Percentiles rank a stretch among this genome's conserved stretches.
Evolutionary conservation across 23 tunicate genomes (phyloP).

Genomic region (Ascidia mentula): DNA sequence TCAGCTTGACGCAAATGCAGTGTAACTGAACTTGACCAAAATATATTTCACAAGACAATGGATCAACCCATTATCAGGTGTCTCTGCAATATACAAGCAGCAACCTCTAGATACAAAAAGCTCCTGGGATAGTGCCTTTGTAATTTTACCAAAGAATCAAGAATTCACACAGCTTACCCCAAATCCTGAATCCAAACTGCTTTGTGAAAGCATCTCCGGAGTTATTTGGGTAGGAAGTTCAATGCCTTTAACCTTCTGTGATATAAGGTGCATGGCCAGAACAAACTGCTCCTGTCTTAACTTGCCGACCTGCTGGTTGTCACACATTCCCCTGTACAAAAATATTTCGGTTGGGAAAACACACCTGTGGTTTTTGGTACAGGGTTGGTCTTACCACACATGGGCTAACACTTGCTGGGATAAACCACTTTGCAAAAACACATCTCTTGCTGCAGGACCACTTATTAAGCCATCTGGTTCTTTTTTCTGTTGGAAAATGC

Average conservation of each 20-base stretch:
- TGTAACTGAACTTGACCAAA: too few relatives aligned
- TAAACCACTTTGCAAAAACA: slow-evolving; percentile 88
- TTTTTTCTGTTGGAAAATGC: slow-evolving; percentile 68
- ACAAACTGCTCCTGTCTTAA: slow-evolving; percentile 89
- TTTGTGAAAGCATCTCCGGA: slow-evolving; percentile 48
- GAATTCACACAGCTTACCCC: slow-evolving; percentile 76
- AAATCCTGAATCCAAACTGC: slow-evolving; percentile 68
- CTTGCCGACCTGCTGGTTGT: slow-evolving; percentile 65
- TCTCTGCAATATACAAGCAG: too few relatives aligned
- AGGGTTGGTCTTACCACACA: slow-evolving; percentile 96
- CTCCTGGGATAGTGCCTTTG: too few relatives aligned
- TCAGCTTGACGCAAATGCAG: too few relatives aligned
- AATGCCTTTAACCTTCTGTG: slow-evolving; percentile 82
- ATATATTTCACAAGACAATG: too few relatives aligned
- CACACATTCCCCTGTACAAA: slow-evolving; percentile 72
- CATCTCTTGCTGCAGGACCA: slow-evolving; percentile 80
- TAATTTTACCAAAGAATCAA: too few relatives aligned
- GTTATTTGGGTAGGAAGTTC: slow-evolving; percentile 77
- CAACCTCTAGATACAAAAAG: too few relatives aligned
- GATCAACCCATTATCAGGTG: too few relatives aligned
- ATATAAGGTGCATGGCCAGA: slow-evolving; percentile 95
- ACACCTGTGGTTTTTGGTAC: too few relatives aligned
- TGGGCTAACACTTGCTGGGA: slow-evolving; percentile 86
- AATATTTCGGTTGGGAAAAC: too few relatives aligned
- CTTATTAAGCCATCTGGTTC: slow-evolving; percentile 54